These are phyloP conservation scores for Tetheella fluctuosa DNA, from an alignment of 2,888 invertebrate species.

Conservation along the genomic window DNA sequence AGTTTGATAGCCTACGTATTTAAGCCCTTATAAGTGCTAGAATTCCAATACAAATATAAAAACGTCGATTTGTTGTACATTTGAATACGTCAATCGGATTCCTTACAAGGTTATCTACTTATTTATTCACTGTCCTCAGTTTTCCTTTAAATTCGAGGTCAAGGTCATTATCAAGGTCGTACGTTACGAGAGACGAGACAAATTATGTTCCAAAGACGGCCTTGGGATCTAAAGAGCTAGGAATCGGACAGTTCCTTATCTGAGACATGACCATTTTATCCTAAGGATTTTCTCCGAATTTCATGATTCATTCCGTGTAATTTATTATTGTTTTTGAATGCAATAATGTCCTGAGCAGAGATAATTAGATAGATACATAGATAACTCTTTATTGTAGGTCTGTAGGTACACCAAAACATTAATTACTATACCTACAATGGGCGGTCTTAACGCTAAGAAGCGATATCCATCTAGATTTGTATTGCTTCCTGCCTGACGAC, in stretches of 20 bases:
- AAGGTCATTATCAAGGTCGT: constrained; percentile 2
- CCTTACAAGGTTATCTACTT: not conserved
- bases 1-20: too few relatives aligned
- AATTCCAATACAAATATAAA: not conserved
- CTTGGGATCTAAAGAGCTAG: not conserved
- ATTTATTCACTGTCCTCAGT: not conserved
- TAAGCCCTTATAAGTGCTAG: too few relatives aligned
- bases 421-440: too few relatives aligned
- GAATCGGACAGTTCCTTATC: not conserved
- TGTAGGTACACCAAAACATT: too few relatives aligned
- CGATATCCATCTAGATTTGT: too few relatives aligned
- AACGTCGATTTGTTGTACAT: not conserved
- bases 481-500: too few relatives aligned
- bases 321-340: too few relatives aligned
- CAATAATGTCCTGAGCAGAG: too few relatives aligned
- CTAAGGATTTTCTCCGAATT: not conserved
- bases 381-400: too few relatives aligned
- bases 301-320: too few relatives aligned
- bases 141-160: not conserved
- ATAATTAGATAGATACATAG: too few relatives aligned
- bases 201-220: not conserved
- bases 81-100: constrained; percentile 2
- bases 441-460: too few relatives aligned
- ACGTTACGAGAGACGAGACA: constrained; percentile 1
- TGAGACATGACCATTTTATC: not conserved